Percentiles rank a stretch among this genome's conserved stretches.
Conservation (phyloP, 2,113 vertebrate species). For the Motacilla tschutschensis region DNA sequence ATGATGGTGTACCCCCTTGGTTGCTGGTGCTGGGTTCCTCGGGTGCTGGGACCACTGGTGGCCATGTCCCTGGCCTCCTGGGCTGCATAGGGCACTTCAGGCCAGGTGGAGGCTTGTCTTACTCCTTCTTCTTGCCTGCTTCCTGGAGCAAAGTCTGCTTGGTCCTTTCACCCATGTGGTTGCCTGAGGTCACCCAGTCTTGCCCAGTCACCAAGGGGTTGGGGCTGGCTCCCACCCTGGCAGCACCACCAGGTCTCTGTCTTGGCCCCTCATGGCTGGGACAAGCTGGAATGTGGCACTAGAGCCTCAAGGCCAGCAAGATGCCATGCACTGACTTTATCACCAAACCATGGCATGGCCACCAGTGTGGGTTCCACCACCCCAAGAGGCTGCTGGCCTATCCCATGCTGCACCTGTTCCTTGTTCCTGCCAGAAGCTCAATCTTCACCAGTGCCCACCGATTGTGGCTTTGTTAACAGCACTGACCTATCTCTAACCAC, state of each 20-base stretch:
- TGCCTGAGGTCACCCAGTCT: background rate
- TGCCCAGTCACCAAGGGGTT: background rate
- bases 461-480: background rate
- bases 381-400: background rate
- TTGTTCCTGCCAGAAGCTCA: background rate
- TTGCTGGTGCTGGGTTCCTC: background rate
- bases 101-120: background rate
- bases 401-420: background rate
- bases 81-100: background rate
- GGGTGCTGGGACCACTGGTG: background rate
- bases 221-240: background rate
- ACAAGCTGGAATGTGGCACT: background rate
- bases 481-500: background rate
- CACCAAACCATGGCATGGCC: background rate
- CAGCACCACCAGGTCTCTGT: background rate
- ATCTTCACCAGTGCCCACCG: background rate
- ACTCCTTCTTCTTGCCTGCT: background rate
- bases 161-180: background rate
- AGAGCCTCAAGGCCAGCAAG: background rate
- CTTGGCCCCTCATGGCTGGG: background rate
- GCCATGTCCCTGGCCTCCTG: accelerated
- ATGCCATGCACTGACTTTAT: background rate
- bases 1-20: background rate
- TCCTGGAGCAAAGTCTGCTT: background rate
- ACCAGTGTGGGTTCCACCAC: background rate